A percentile compares a stretch with the other conserved stretches of the same genome.
Conservation (phyloP, 2,113 vertebrate species). For the Grus americana region DNA sequence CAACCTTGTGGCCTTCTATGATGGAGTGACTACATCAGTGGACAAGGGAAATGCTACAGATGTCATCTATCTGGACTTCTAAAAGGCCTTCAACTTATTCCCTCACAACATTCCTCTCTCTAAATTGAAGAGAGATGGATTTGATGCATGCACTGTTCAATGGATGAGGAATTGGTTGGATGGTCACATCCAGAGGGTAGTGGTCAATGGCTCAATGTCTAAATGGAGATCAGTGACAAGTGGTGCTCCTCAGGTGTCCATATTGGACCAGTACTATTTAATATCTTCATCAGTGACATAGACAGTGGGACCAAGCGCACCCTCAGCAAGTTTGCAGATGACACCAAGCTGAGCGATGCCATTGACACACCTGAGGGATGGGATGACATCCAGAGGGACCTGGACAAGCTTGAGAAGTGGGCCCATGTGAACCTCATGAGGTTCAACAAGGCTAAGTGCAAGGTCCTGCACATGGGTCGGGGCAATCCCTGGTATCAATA, state of each 20-base stretch:
- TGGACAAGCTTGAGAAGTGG: neutral
- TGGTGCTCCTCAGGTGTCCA: neutral
- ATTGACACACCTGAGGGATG: neutral
- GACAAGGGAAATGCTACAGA: neutral
- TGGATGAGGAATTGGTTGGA: neutral
- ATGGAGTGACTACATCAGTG: neutral
- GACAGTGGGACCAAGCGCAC: neutral
- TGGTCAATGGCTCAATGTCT: neutral
- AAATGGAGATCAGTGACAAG: neutral
- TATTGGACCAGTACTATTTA: neutral
- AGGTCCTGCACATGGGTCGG: neutral
- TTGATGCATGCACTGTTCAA: neutral
- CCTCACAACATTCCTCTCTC: neutral
- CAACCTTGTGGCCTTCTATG: neutral
- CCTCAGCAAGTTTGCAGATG: neutral
- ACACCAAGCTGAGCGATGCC: neutral
- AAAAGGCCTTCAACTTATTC: neutral
- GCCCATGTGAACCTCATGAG: neutral
- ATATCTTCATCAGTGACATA: neutral
- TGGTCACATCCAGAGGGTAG: neutral
- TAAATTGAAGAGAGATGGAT: neutral
- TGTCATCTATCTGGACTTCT: neutral
- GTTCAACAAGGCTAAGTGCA: neutral
- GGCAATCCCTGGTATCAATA: fast-evolving
- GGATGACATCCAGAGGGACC: neutral